Evolutionary conservation across 2,797 vertebrate genomes (phyloP).

Genomic region (Acanthurus leucopareius): DNA sequence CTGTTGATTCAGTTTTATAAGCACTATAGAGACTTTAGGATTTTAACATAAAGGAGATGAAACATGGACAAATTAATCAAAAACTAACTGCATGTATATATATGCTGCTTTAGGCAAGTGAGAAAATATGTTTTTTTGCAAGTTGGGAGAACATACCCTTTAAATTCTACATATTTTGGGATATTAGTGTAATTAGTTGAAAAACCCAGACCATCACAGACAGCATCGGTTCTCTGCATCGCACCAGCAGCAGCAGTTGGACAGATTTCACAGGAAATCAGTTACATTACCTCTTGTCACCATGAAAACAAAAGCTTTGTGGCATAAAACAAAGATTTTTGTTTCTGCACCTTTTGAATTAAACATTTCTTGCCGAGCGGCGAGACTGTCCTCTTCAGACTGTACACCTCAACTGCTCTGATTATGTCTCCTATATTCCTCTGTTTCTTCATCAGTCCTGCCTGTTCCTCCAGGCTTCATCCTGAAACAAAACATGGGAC

Average conservation of each 20-base stretch:
- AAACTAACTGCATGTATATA: neutral
- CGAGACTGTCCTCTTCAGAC: neutral
- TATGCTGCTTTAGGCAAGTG: neutral
- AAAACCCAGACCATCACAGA: neutral
- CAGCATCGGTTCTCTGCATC: neutral
- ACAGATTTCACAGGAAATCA: slow-evolving; percentile 1
- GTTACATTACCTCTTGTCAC: neutral
- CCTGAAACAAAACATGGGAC: slow-evolving; percentile 18
- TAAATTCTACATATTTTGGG: neutral
- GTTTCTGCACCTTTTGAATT: slow-evolving; percentile 11
- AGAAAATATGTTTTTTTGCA: neutral
- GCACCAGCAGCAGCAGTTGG: neutral
- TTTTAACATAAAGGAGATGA: neutral
- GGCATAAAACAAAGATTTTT: neutral
- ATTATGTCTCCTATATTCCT: neutral
- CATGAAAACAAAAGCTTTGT: slow-evolving; percentile 5
- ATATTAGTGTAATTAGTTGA: neutral
- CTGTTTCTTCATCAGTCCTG: neutral
- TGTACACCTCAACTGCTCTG: neutral
- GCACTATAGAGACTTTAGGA: neutral
- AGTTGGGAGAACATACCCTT: neutral
- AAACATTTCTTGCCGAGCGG: neutral
- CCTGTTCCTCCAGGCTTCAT: neutral
- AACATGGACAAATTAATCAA: neutral
- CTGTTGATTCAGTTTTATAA: neutral